A percentile compares a stretch with the other conserved stretches of the same genome.
phyloP scores from a whole-genome alignment of 1,140 invertebrate species.

The Drosophila pseudoananassae region DNA sequence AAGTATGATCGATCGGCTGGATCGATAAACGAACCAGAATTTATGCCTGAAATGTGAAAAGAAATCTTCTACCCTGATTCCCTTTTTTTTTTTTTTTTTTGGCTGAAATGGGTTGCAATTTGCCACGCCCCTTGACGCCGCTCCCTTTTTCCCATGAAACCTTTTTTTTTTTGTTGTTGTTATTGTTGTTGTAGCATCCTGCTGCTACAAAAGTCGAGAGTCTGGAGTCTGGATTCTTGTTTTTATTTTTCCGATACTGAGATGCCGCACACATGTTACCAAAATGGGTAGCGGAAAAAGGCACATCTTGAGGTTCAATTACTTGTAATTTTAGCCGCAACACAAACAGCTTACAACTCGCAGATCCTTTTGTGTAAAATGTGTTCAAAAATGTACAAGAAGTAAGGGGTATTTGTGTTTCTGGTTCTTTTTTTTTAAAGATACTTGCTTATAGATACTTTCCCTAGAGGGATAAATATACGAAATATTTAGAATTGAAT shows the following conservation, averaged over 20 bases:
- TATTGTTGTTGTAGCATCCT: slow-evolving; percentile 23
- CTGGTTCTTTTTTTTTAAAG: no score
- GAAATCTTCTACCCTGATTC: slow-evolving; percentile 9
- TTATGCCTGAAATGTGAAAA: slow-evolving; percentile 6
- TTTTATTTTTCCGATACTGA: slow-evolving; percentile 36
- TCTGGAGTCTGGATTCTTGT: slow-evolving; percentile 1
- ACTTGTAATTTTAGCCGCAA: slow-evolving; percentile 80
- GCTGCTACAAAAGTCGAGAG: slow-evolving; percentile 32
- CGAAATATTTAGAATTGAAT: no score
- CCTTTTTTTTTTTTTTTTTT: slow-evolving; percentile 13
- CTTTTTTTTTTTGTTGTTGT: slow-evolving; percentile 14
- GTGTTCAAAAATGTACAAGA: neutral
- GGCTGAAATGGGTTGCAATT: slow-evolving; percentile 26
- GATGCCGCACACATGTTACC: slow-evolving; percentile 69
- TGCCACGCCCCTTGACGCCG: slow-evolving; percentile 28
- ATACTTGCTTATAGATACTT: no score
- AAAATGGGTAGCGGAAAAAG: slow-evolving; percentile 10
- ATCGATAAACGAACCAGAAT: slow-evolving; percentile 31
- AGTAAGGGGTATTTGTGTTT: neutral
- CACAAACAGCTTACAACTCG: slow-evolving; percentile 51
- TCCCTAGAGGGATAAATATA: no score
- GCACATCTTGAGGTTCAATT: slow-evolving; percentile 67
- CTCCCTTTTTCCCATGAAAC: slow-evolving; percentile 37
- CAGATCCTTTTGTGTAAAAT: slow-evolving; percentile 26
- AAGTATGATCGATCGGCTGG: slow-evolving; percentile 47